Evolutionary conservation across 2,113 vertebrate genomes (phyloP), one percentile per base, ranked within the genome.

Genomic region (Falco punctatus): DNA sequence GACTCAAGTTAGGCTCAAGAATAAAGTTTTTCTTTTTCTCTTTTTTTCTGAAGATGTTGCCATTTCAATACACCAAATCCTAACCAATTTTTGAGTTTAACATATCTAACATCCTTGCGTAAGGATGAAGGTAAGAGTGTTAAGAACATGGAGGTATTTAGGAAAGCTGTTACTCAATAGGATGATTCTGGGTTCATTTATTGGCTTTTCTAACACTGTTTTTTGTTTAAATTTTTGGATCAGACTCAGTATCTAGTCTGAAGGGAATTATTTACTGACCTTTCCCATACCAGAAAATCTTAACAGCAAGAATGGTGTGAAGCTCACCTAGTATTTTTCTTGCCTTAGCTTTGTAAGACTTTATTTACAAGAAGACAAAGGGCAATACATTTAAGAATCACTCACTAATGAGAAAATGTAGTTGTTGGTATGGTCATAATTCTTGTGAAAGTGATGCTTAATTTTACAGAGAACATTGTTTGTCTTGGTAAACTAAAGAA

Each of bases 221-320:
- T 90, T 90, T 82, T 88, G 71, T 94, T 89, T 92, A 59, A 70
- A 17, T 77, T 92, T 90, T 82, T 96, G 89, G 87, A 95, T 94
- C 81, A 12, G 9, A 70, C 66, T 81, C 18, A 64, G 66, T 69
- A n/a, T 69, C 19, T 80, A 40, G 42, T 87, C 95, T 91, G 78
- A 77, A 81, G 92, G 89, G 92, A 97, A 52, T 96, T 87, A 70
- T n/a, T 95, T 92, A 48, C 78, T 95, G 91, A 95, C 86, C 81
- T 96, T 97, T 97, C 89, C 91, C 89, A 90, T 92, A 89, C 62
- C 49, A 97, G 46, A 85, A 92, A 51, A 85, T 72, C 49, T 89
- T 89, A 75, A 55, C 23, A 67, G 32, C 32, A 65, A 88, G 48
- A 95, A 44, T 2, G 19, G 78, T 73, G 62, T 4, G 4, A 85